Conservation (phyloP, 2,113 vertebrate species). For the Trinectes maculatus region DNA sequence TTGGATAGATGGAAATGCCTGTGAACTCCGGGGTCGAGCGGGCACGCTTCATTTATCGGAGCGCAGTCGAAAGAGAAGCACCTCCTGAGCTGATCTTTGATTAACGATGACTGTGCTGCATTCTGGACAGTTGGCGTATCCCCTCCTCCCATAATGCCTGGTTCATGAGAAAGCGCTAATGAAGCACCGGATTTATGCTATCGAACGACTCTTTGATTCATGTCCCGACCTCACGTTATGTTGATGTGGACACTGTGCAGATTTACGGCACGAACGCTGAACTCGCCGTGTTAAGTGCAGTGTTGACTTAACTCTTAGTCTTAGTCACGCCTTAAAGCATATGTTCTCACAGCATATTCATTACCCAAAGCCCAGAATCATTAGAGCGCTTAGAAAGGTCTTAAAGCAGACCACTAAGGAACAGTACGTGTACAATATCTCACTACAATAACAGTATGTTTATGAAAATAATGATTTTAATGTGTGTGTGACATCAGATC, state of each 20-base stretch:
- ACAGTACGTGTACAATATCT: no score
- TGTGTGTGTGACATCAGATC: slow-evolving; percentile 18
- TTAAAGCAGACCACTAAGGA: neutral
- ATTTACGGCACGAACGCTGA: slow-evolving; percentile 26
- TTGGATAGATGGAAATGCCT: slow-evolving; percentile 15
- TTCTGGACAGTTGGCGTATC: slow-evolving; percentile 14
- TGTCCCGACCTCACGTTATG: slow-evolving; percentile 22
- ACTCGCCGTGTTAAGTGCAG: slow-evolving; percentile 3
- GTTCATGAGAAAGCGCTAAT: slow-evolving; percentile 5
- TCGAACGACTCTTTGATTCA: slow-evolving; percentile 24
- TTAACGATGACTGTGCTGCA: slow-evolving; percentile 20
- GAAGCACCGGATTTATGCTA: slow-evolving; percentile 20
- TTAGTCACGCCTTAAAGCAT: slow-evolving; percentile 19
- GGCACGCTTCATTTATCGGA: slow-evolving; percentile 37
- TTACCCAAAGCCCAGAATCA: neutral
- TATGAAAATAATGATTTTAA: no score
- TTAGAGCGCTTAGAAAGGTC: slow-evolving; percentile 5
- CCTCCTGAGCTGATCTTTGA: slow-evolving; percentile 37
- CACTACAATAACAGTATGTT: no score
- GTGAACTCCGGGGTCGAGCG: slow-evolving; percentile 16
- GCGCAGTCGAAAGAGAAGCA: slow-evolving; percentile 26
- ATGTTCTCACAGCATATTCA: neutral
- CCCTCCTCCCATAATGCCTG: neutral
- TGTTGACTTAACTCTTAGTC: slow-evolving; percentile 25
- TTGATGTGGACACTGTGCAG: slow-evolving; percentile 15